Percentiles rank a stretch among this genome's conserved stretches.
phyloP scores from a whole-genome alignment of 2,888 invertebrate genomes.

The Agriopis leucophaearia region DNA sequence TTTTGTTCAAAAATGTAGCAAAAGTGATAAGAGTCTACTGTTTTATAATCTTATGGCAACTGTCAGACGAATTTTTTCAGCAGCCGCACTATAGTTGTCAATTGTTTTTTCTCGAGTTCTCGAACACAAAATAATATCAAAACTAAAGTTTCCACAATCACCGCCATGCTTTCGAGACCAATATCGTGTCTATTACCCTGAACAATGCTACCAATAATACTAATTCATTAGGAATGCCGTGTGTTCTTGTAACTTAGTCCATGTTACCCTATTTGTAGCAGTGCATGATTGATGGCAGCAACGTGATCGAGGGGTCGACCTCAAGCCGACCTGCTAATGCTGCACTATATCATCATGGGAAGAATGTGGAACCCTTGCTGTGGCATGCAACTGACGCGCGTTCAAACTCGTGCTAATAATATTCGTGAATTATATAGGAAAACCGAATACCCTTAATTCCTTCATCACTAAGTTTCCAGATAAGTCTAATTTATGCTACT shows the following conservation, averaged over 20 bases:
- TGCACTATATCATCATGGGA: slow-evolving; percentile 27
- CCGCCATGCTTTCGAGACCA: not conserved
- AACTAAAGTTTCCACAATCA: not conserved
- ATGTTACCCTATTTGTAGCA: slow-evolving; percentile 28
- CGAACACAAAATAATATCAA: not conserved
- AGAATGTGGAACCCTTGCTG: slow-evolving; percentile 20
- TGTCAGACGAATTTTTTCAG: no score
- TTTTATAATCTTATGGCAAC: not conserved
- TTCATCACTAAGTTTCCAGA: no score
- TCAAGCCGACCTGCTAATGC: slow-evolving; percentile 30
- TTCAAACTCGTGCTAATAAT: no score
- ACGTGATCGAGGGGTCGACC: slow-evolving; percentile 58
- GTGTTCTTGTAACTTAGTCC: slow-evolving; percentile 23
- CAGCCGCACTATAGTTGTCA: not conserved
- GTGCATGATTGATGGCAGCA: slow-evolving; percentile 60
- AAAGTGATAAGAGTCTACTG: no score
- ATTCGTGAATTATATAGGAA: no score
- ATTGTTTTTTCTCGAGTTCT: not conserved
- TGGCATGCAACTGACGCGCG: not conserved
- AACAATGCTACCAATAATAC: not conserved
- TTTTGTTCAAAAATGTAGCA: no score
- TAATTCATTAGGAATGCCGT: slow-evolving; percentile 1
- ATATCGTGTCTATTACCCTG: not conserved
- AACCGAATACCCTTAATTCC: no score
- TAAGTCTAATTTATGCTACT: no score